A percentile compares a stretch with the other conserved stretches of the same genome.
Conservation (phyloP, 2,113 vertebrate species). For the Nycticebus coucang region DNA sequence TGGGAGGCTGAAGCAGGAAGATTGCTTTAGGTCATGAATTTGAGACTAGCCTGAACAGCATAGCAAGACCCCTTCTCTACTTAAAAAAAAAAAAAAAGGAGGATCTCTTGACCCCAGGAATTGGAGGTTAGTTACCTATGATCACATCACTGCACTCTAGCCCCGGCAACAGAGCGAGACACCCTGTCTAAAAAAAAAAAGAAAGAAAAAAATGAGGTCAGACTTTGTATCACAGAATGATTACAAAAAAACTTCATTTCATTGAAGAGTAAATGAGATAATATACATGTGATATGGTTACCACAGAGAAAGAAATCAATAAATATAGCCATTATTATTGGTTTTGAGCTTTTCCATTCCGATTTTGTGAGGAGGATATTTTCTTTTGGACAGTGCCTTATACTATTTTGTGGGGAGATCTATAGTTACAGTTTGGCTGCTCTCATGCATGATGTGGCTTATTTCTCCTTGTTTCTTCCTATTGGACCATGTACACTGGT, state of each 20-base stretch:
- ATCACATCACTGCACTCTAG: too few relatives aligned
- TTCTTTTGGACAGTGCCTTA: not conserved
- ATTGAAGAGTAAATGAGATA: not conserved
- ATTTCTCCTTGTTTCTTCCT: not conserved
- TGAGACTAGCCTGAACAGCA: too few relatives aligned
- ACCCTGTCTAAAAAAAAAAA: too few relatives aligned
- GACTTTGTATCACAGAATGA: not conserved
- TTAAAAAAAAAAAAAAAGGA: too few relatives aligned
- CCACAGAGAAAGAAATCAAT: not conserved
- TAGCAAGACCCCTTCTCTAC: too few relatives aligned
- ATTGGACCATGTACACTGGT: not conserved
- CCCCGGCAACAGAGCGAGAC: too few relatives aligned
- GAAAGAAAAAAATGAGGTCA: not conserved
- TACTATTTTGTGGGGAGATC: not conserved
- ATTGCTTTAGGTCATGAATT: too few relatives aligned
- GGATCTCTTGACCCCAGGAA: too few relatives aligned
- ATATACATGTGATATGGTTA: not conserved
- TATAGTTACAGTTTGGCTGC: not conserved
- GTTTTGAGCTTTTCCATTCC: constrained; percentile 5
- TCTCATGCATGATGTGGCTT: not conserved
- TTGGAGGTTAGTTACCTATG: too few relatives aligned
- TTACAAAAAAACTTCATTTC: not conserved
- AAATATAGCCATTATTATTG: not conserved
- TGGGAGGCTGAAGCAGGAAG: too few relatives aligned
- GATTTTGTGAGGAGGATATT: not conserved